A percentile compares a stretch with the other conserved stretches of the same genome.
Evolutionary conservation across 2,797 vertebrate species (phyloP).

Genomic region (Buphagus erythrorhynchus): DNA sequence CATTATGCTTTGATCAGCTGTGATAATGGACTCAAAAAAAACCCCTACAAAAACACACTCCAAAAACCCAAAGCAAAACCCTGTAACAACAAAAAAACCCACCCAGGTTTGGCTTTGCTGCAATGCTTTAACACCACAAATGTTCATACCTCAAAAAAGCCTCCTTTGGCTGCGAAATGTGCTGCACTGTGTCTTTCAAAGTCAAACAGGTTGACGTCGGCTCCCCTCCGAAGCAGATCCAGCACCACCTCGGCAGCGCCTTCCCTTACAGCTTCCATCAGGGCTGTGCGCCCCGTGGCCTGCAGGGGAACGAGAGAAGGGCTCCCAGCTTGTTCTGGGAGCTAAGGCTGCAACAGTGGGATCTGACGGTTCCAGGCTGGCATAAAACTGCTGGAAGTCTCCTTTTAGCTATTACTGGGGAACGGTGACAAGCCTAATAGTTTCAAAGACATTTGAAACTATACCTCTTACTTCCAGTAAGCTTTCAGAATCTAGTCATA

Average conservation of each 20-base stretch:
- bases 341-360: background rate
- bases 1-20: background rate
- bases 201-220: conserved; percentile 83
- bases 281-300: conserved; percentile 86
- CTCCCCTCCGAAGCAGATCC: conserved; percentile 85
- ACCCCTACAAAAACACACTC: background rate
- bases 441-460: background rate
- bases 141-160: conserved; percentile 86
- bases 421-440: background rate
- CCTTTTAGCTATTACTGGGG: background rate
- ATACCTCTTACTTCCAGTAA: background rate
- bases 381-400: background rate
- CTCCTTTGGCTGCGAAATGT: conserved; percentile 92
- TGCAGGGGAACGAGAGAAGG: conserved; percentile 51
- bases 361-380: background rate
- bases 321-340: fast-evolving
- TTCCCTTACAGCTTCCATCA: conserved; percentile 88
- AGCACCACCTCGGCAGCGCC: conserved; percentile 82
- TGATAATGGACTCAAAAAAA: background rate
- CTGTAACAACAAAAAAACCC: fast-evolving
- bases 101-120: background rate
- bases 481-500: background rate
- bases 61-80: background rate
- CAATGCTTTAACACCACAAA: background rate
- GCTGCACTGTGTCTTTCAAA: conserved; percentile 78